A percentile compares a stretch with the other conserved stretches of the same genome.
These are phyloP conservation scores for Acanthosoma haemorrhoidale DNA, from an alignment of 2,888 invertebrate species.

Conservation along the genomic window DNA sequence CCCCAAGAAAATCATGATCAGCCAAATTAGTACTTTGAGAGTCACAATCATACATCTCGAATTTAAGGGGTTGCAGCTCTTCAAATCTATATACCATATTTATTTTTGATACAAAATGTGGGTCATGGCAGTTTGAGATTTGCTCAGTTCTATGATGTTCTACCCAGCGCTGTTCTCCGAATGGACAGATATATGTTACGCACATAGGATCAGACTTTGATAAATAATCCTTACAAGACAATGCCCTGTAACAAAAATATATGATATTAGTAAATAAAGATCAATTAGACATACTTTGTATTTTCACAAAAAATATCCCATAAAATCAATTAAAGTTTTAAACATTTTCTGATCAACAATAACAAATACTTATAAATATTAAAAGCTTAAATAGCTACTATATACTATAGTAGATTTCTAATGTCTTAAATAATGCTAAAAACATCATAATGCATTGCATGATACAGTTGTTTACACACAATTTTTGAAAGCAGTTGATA, in stretches of 20 bases:
- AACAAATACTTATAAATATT: too few species aligned
- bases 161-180: constrained; percentile 45
- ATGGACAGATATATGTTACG: constrained; percentile 47
- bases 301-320: neutral
- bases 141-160: constrained; percentile 49
- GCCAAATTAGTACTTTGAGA: constrained; percentile 43
- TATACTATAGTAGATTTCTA: neutral
- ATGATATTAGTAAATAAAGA: neutral
- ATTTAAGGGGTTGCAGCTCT: constrained; percentile 52
- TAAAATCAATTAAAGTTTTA: neutral
- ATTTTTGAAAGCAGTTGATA: too few species aligned
- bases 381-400: neutral
- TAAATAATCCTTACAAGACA: constrained; percentile 50
- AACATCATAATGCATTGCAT: neutral
- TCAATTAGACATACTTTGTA: neutral
- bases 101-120: constrained; percentile 52
- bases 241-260: constrained; percentile 45
- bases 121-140: constrained; percentile 49
- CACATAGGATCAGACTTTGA: constrained; percentile 56
- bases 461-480: too few species aligned
- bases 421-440: neutral
- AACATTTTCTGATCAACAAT: neutral
- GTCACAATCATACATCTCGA: constrained; percentile 50
- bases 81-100: constrained; percentile 54
- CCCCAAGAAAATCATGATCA: constrained; percentile 51